phyloP scores from a whole-genome alignment of 53 echinoderm and acorn worm genomes.

The Henricia sp. region DNA sequence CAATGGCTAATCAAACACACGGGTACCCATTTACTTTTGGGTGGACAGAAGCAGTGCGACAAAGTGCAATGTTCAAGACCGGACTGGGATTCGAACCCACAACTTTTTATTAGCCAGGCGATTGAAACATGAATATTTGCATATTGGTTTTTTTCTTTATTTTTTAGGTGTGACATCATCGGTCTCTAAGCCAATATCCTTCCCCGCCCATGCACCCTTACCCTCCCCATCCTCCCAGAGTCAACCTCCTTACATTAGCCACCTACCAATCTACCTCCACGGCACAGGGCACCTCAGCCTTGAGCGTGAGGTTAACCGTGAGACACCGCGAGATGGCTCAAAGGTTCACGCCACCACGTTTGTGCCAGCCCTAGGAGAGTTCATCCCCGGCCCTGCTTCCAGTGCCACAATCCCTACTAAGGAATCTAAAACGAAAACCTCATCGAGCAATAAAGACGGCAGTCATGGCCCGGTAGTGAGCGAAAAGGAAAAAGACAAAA shows the following conservation, averaged over 20 bases:
- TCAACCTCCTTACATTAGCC: conserved; percentile 54
- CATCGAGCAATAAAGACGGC: neutral
- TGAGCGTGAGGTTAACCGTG: conserved; percentile 84
- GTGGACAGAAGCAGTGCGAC: too few relatives aligned
- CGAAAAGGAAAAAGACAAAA: conserved; percentile 40
- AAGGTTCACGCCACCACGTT: conserved; percentile 99
- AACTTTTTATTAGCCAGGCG: too few relatives aligned
- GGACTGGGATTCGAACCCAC: too few relatives aligned
- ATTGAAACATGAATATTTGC: too few relatives aligned
- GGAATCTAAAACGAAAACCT: conserved; percentile 49
- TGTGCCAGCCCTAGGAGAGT: conserved; percentile 90
- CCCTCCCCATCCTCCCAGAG: conserved; percentile 49
- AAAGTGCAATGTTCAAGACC: too few relatives aligned
- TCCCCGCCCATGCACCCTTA: conserved; percentile 37
- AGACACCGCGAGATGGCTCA: conserved; percentile 80
- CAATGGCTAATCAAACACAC: too few relatives aligned
- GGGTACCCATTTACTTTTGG: too few relatives aligned
- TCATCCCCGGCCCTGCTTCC: conserved; percentile 87
- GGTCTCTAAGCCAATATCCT: conserved; percentile 56
- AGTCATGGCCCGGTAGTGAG: neutral
- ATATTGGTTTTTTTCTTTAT: too few relatives aligned
- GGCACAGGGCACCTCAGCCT: conserved; percentile 90
- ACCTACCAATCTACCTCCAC: conserved; percentile 93
- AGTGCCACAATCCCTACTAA: conserved; percentile 55
- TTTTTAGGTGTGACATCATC: conserved; percentile 52